phyloP scores from a whole-genome alignment of 2,113 vertebrate species.

The Sinosuthora webbiana region DNA sequence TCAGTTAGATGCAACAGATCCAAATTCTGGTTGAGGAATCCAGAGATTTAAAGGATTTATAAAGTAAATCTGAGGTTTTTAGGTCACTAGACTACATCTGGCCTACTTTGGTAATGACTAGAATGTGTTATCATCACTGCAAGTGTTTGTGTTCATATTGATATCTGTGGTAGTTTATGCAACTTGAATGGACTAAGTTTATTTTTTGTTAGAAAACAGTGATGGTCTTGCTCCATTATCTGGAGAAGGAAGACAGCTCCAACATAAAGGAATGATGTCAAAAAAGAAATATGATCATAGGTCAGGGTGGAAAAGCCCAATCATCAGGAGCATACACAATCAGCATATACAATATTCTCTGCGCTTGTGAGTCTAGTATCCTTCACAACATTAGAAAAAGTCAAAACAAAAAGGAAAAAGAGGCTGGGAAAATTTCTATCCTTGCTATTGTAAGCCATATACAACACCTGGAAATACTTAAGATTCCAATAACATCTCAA shows the following conservation, averaged over 20 bases:
- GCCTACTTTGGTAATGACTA: neutral
- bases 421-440: neutral
- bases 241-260: neutral
- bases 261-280: neutral
- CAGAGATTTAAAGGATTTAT: neutral
- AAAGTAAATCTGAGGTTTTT: neutral
- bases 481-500: neutral
- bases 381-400: neutral
- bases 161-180: neutral
- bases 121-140: neutral
- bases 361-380: neutral
- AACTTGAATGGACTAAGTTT: neutral
- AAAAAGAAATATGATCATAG: neutral
- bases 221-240: neutral
- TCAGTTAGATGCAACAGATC: neutral
- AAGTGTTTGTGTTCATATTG: neutral
- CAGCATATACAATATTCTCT: neutral
- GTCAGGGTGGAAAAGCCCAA: neutral
- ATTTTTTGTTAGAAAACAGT: neutral
- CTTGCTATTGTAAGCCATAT: neutral
- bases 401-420: neutral
- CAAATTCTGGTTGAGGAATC: neutral
- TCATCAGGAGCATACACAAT: neutral
- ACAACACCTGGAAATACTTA: constrained; percentile 50
- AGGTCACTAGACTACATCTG: neutral